Base-by-base conservation (phyloP, 2,888 invertebrate genomes). In the Caenorhabditis parvicauda region DNA sequence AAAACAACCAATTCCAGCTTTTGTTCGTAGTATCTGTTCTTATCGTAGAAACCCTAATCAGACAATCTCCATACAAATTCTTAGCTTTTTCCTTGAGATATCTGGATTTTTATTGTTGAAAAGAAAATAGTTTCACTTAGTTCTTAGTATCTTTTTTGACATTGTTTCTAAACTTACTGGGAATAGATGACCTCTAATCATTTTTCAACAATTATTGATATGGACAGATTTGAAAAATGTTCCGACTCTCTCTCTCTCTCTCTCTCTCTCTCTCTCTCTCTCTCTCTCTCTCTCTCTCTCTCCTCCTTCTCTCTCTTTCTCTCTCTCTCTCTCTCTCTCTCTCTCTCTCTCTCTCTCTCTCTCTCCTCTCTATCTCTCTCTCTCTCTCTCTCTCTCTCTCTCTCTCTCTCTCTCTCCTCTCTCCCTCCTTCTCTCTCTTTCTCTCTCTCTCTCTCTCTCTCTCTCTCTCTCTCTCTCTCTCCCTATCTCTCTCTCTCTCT, bases 321-420 rank as follows among this genome's bases (percentile, higher is more conserved):
- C 12, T 38, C 4, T 17, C 19, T 5, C 5, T 38, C 38, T 38
- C 17, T 38, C 4, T 38, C 38, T 38, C 4, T 5, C 4, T 9
- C 4, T 21, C 19, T 21, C 19, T 21, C 19, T 38, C 5, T 38
- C 3, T 38, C 9, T 38, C 12, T 38, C 38, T 38, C 4, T 9
- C n/a, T 5, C 38, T 9, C 9, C 38, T 38, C 38, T 38, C 38
- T 38, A 3, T 19, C 19, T 3, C 12, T 19, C 3, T 19, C 4
- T 19, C 38, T 38, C 5, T 9, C 38, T 38, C 3, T 12, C 35
- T 14, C 9, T 32, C 9, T 32, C 9, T 17, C 12, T 9, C 17
- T 38, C 38, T 38, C 17, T 38, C 17, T 38, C 44, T 43, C 44
- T 43, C 5, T 43, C 17, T 5, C 27, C 45, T 44, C 29, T 46